Percentiles rank a stretch among this genome's conserved stretches.
These are phyloP conservation scores for Agrypnus murinus DNA, from an alignment of 2,888 invertebrate genomes.

Conservation along the genomic window DNA sequence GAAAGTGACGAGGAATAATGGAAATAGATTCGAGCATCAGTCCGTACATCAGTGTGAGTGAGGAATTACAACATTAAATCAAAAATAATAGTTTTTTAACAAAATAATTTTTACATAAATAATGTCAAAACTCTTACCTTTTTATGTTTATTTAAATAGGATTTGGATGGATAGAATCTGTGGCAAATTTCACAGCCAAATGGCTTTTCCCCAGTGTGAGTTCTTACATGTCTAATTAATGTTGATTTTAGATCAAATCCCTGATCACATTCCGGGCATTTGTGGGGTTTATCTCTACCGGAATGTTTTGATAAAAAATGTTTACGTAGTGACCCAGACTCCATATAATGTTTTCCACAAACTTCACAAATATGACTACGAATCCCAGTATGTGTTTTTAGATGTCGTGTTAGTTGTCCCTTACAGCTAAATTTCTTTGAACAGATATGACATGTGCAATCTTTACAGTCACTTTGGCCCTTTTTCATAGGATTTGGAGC, in stretches of 20 bases:
- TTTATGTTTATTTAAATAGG: constrained; percentile 44
- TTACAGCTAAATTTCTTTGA: constrained; percentile 52
- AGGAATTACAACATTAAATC: no score
- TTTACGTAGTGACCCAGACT: constrained; percentile 45
- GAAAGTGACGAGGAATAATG: no score
- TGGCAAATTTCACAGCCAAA: constrained; percentile 42
- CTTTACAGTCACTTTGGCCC: constrained; percentile 15
- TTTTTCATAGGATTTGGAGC: constrained; percentile 27
- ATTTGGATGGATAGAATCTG: constrained; percentile 47
- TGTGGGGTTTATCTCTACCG: constrained; percentile 47
- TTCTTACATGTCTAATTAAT: constrained; percentile 57
- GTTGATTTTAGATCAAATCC: constrained; percentile 58
- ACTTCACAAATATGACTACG: constrained; percentile 57
- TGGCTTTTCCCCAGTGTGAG: constrained; percentile 56
- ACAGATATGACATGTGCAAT: constrained; percentile 44
- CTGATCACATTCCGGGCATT: constrained; percentile 56
- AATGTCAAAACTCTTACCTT: no score
- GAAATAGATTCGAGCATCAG: no score
- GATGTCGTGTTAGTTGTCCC: constrained; percentile 56
- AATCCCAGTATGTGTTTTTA: constrained; percentile 61
- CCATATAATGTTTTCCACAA: constrained; percentile 49
- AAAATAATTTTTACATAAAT: no score
- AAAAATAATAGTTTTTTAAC: no score
- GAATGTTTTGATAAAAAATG: constrained; percentile 48
- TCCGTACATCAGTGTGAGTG: no score